Evolutionary conservation across 2,113 vertebrate genomes (phyloP), one percentile per base, ranked within the genome.

Genomic region (Embiotoca jacksoni): DNA sequence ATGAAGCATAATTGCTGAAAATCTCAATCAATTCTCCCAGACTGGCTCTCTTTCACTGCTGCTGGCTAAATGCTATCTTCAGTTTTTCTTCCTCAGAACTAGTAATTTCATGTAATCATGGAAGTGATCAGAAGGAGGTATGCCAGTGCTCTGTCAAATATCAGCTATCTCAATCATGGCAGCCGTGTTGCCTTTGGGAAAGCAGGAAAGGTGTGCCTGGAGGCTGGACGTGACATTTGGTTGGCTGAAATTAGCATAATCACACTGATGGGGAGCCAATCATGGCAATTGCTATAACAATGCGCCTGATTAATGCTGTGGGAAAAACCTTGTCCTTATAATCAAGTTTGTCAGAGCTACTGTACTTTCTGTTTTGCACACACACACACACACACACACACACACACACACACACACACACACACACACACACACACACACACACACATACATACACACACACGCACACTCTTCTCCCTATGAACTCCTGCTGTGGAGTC

Each of bases 21-120:
- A 93, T 90, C 89, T 91, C 86, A 93, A 92, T 93, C 94, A 92
- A 92, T 93, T 92, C 82, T 66, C 50, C 41, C 63, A 56, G 75
- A 72, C 75, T 74, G 78, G 83, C 72, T 88, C 82, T 87, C 81
- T 86, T 72, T 87, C 80, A 83, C 88, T 92, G 91, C 83, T 88
- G 79, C 84, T 60, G 87, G 77, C 90, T 89, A 87, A 90, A 92
- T 80, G 88, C 80, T 89, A 89, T 92, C 92, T 90, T 79, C 90
- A 53, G 83, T 84, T 84, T 86, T 89, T 89, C 87, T 85, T 87
- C 73, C 60, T 73, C 87, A 88, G 86, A 92, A 92, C 91, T 85
- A 84, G 93, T 88, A 88, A 94, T 94, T 93, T 93, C 67, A 81
- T 89, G 87, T 91, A 93, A 94, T 95, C 93, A 94, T 87, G 52